phyloP scores from a whole-genome alignment of 2,888 invertebrate species.

The Agonum fuliginosum region DNA sequence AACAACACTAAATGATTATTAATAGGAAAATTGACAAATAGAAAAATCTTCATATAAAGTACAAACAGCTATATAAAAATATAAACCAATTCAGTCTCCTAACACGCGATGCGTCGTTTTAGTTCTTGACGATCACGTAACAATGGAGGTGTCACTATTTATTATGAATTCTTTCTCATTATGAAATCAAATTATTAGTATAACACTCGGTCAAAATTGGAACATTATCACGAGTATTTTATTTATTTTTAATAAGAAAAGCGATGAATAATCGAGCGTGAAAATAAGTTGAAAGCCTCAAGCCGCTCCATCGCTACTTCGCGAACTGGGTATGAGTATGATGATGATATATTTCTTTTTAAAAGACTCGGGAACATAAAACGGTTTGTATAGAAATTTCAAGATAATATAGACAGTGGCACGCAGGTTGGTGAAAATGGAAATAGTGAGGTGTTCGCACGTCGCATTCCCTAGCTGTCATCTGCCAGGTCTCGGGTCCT shows the following conservation, averaged over 20 bases:
- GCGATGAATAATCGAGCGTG: too few relatives aligned
- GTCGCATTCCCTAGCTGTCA: not conserved
- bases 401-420: not conserved
- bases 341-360: too few relatives aligned
- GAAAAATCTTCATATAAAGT: conserved; percentile 19
- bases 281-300: too few relatives aligned
- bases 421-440: not conserved
- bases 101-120: conserved; percentile 40
- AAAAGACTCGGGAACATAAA: not conserved
- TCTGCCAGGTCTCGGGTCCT: not conserved
- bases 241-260: not conserved
- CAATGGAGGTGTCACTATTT: conserved; percentile 30
- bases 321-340: too few relatives aligned
- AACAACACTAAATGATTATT: conserved; percentile 22
- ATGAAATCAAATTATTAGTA: conserved; percentile 29
- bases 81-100: conserved; percentile 8
- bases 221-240: conserved; percentile 25
- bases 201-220: conserved; percentile 25
- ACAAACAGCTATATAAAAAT: conserved; percentile 5
- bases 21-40: conserved; percentile 24
- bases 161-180: conserved; percentile 37
- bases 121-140: conserved; percentile 30
- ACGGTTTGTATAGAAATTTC: conserved; percentile 3
- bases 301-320: too few relatives aligned
- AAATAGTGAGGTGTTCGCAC: not conserved